A percentile compares a stretch with the other conserved stretches of the same genome.
phyloP scores from a whole-genome alignment of 2,888 invertebrate genomes.

The Sarcophaga rosellei region DNA sequence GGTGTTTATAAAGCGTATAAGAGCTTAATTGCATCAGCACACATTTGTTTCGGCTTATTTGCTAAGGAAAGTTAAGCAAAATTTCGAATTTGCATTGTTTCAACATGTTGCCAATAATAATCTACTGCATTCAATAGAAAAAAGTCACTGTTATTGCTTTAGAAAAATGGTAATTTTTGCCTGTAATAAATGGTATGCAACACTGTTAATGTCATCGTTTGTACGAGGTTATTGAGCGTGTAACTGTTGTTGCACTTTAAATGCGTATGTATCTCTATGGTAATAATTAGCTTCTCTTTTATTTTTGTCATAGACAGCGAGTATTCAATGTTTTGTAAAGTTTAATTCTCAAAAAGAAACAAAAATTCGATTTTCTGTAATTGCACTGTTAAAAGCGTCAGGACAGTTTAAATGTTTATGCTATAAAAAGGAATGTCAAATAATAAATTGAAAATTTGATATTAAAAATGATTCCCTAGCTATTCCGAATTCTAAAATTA shows the following conservation, averaged over 20 bases:
- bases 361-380: slow-evolving; percentile 41
- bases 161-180: slow-evolving; percentile 19
- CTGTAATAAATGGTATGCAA: slow-evolving; percentile 12
- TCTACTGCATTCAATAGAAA: not conserved
- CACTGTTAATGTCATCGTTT: slow-evolving; percentile 32
- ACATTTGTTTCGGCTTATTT: slow-evolving; percentile 46
- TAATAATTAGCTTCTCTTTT: slow-evolving; percentile 17
- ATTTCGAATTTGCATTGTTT: slow-evolving; percentile 34
- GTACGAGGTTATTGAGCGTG: not conserved
- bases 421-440: too few relatives aligned
- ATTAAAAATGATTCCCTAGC: too few relatives aligned
- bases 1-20: slow-evolving; percentile 54
- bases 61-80: not conserved
- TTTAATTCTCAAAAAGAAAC: slow-evolving; percentile 21
- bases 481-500: too few relatives aligned
- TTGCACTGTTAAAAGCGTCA: not conserved
- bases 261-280: slow-evolving; percentile 53
- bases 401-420: too few relatives aligned
- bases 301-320: slow-evolving; percentile 2
- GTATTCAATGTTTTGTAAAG: slow-evolving; percentile 40
- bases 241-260: slow-evolving; percentile 30
- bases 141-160: not conserved
- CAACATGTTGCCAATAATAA: slow-evolving; percentile 51
- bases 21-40: slow-evolving; percentile 6
- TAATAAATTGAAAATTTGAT: too few relatives aligned